Evolutionary conservation across 2,113 vertebrate species (phyloP).

Genomic region (Microcebus lehilahytsara): DNA sequence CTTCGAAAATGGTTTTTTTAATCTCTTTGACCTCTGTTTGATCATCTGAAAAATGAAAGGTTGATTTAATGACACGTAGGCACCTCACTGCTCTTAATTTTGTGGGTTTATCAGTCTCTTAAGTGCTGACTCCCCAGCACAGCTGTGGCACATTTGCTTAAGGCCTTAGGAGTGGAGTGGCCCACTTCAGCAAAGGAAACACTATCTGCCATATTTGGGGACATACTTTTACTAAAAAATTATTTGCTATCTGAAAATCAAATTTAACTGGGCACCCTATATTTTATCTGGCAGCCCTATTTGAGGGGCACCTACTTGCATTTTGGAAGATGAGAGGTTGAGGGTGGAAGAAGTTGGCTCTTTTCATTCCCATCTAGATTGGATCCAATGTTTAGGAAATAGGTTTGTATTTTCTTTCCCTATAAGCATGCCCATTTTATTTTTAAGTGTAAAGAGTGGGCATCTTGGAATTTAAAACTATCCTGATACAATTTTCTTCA

Average conservation of each 20-base stretch:
- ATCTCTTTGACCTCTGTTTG: constrained; percentile 16
- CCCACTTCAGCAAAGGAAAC: not conserved
- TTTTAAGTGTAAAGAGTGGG: not conserved
- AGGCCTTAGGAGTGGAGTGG: not conserved
- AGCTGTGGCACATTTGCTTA: not conserved
- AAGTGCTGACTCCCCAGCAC: not conserved
- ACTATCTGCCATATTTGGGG: not conserved
- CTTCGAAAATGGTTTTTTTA: not conserved
- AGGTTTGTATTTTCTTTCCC: not conserved
- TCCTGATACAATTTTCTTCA: not conserved
- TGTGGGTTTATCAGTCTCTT: not conserved
- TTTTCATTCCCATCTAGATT: not conserved
- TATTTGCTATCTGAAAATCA: not conserved
- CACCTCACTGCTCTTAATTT: not conserved
- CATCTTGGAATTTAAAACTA: constrained; percentile 6
- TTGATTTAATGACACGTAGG: not conserved
- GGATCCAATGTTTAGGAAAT: not conserved
- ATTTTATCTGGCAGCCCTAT: not conserved
- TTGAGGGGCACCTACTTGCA: not conserved
- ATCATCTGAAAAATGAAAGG: constrained; percentile 27
- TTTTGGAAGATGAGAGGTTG: not conserved
- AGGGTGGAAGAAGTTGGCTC: not conserved
- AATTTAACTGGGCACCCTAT: not conserved
- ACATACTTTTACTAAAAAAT: not conserved
- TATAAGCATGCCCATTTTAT: not conserved